Base-by-base conservation (phyloP, 2,797 vertebrate genomes). In the Girardinus metallicus region DNA sequence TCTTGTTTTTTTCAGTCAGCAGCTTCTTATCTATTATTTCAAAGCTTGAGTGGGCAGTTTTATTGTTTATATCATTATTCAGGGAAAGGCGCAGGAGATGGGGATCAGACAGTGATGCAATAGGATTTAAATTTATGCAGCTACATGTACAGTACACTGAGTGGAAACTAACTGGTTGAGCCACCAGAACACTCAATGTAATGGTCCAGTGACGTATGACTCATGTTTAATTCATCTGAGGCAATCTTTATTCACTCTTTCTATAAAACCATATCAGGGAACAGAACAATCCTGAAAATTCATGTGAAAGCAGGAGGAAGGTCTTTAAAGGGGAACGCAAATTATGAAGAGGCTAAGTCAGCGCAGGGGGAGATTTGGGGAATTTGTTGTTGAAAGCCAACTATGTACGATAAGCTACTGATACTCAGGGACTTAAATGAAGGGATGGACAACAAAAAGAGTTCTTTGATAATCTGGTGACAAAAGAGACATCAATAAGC, bases 171-270 rank as follows among this genome's bases (percentile, higher is more conserved):
- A 93, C 89, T 90, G 88, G 83, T 89, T 85, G 88, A 90, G 89
- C 87, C 88, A 83, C 87, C 88, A 81, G 87, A 92, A 94, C 91
- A 93, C 92, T 93, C 91, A 90, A 80, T 91, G 90, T 94, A 93
- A 95, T 92, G 91, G 90, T 93, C 89, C 88, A 89, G 23, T 90
- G 91, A 94, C 81, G 87, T 92, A 89, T 85, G 80, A 87, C 90
- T 95, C 91, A 96, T 95, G 94, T 95, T 96, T 96, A 87, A 94
- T 95, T 94, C 87, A 93, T 92, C 85, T 68, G 75, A 90, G 87
- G 88, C 90, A 91, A 92, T 92, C 87, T 95, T 93, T 94, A 92
- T 88, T 91, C 94, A 87, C 85, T 93, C 83, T 81, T 91, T 91
- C 90, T 91, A 89, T 88, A 87, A 93, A 93, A 91, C 89, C 78